Evolutionary conservation across 2,888 invertebrate genomes (phyloP), one percentile per base, ranked within the genome.

Genomic region (Oligia strigilis): DNA sequence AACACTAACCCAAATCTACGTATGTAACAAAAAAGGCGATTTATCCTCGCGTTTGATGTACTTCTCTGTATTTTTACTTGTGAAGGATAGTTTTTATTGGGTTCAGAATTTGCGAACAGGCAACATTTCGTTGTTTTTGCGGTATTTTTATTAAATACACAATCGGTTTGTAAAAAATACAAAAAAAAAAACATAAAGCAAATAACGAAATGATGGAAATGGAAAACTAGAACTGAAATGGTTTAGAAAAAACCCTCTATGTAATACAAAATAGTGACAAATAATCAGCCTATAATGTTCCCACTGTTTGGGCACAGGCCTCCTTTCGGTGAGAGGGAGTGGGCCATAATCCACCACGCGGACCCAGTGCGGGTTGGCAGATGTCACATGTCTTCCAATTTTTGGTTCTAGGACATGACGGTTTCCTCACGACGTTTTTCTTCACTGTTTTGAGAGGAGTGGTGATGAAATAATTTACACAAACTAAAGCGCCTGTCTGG

Each of bases 1-100:
- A 87, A 89, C 82, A 80, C 84, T 82, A 87, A 81, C 77, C 75
- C 72, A 80, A 76, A 80, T 69, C 65, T 73, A 85, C 70, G 78
- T 66, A 29, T 78, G 66, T 80, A 62, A 77, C 78, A 88, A 87
- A 87, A 88, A 88, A 83, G 73, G 70, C 77, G 67, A 88, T 88
- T 84, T 89, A 89, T 85, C 62, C 71, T 76, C 72, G 66, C 49
- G 14, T 87, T 87, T 84, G 78, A 81, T 81, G 58, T 86, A 86
- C 78, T 77, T 66, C 70, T 74, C 65, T 64, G 67, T 74, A 72
- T 84, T 64, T 64, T 75, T 69, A 60, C 77, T 79, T 71, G 49
- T 74, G 71, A 80, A 55, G 62, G 71, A 76, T 78, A 46, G 70
- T 77, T 84, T 85, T 85, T 62, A 81, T 80, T 80, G 62, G 13